A percentile compares a stretch with the other conserved stretches of the same genome.
These are phyloP conservation scores for Chiloscyllium punctatum DNA, from an alignment of 2,797 vertebrate species.

Conservation along the genomic window DNA sequence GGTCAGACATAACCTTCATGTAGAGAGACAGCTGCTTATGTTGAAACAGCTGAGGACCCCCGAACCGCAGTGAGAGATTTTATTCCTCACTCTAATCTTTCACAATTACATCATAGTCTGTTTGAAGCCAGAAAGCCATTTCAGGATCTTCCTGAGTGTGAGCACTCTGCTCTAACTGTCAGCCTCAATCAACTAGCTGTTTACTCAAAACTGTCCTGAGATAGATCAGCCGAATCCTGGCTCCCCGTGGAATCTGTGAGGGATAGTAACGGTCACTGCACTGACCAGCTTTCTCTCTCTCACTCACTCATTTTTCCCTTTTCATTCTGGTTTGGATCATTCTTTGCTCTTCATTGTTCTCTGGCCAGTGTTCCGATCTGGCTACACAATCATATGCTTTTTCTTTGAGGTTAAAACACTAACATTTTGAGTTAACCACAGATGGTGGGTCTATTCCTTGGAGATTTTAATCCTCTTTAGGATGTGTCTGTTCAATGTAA, in stretches of 20 bases:
- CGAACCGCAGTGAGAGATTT: background rate
- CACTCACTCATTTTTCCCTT: no score
- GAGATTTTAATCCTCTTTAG: no score
- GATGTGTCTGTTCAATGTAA: no score
- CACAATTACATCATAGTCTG: background rate
- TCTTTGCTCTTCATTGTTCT: no score
- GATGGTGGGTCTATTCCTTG: no score
- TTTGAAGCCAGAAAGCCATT: background rate
- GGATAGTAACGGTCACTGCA: background rate
- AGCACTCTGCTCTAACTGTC: background rate
- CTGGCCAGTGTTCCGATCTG: no score
- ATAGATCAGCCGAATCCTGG: background rate
- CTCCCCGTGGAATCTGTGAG: background rate
- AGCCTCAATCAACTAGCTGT: background rate
- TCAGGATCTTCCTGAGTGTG: background rate
- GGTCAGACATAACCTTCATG: no score
- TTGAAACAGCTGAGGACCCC: background rate
- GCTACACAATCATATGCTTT: no score
- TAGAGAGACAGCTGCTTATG: background rate
- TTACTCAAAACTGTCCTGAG: background rate
- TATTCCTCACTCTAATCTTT: background rate
- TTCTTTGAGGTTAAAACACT: no score
- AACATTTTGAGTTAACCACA: no score
- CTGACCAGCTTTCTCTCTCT: background rate
- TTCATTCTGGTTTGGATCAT: no score